A percentile compares a stretch with the other conserved stretches of the same genome.
Conservation (phyloP, 2,888 invertebrate genomes). For the Desoria tigrina region DNA sequence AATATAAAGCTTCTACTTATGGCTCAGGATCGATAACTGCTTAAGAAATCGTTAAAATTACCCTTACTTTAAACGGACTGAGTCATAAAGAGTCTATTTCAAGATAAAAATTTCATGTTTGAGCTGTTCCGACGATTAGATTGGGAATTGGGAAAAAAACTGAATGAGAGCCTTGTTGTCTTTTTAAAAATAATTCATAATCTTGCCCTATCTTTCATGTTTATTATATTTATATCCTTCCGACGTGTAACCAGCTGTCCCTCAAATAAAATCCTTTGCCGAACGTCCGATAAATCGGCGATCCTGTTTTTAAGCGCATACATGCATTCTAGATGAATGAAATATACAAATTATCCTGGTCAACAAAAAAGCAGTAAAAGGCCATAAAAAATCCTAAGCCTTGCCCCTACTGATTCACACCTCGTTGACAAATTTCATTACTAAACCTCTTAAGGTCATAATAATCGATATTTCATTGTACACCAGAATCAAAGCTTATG, state of each 20-base stretch:
- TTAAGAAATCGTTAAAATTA: no score
- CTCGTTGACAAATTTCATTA: conserved; percentile 20
- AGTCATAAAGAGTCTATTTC: no score
- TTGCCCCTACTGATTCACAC: background rate
- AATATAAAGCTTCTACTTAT: no score
- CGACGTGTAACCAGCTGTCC: background rate
- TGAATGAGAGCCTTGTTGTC: no score
- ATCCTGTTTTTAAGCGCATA: background rate
- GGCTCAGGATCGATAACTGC: no score
- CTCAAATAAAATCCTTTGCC: background rate
- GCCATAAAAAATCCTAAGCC: background rate
- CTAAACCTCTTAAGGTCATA: conserved; percentile 7
- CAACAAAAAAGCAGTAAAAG: background rate
- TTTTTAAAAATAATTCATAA: no score
- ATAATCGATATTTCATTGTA: background rate
- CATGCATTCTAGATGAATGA: background rate
- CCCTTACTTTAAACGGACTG: no score
- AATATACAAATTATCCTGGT: background rate
- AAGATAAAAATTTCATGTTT: no score
- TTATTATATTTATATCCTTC: no score
- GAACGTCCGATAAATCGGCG: background rate
- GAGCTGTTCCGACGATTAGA: no score
- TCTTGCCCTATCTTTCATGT: no score
- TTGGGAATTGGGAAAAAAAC: no score
- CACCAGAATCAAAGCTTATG: background rate